Percentiles rank a stretch among this genome's conserved stretches.
phyloP scores from a whole-genome alignment of 2,113 vertebrate species.

The Coracopsis vasa region DNA sequence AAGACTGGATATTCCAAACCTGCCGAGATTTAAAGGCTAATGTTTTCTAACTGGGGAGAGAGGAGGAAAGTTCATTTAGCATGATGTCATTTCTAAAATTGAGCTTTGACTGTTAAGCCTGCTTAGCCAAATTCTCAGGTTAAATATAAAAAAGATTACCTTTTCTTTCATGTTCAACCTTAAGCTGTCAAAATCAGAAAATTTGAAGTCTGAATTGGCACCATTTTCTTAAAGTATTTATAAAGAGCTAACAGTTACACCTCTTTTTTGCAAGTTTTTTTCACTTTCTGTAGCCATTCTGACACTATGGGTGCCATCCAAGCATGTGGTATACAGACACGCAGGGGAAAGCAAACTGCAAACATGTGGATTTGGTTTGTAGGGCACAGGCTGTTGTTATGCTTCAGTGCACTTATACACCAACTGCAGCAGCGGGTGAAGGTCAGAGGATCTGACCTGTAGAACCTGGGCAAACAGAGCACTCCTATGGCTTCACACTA shows the following conservation, averaged over 20 bases:
- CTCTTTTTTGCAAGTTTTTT: not conserved
- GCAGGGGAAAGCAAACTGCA: rapidly evolving
- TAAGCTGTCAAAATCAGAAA: constrained; percentile 12
- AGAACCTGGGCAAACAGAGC: not conserved
- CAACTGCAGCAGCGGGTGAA: not conserved
- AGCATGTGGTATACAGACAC: not conserved
- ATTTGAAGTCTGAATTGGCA: not conserved
- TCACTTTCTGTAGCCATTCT: not conserved
- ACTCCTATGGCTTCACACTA: not conserved
- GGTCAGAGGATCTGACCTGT: not conserved
- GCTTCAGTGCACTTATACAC: not conserved
- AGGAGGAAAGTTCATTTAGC: not conserved
- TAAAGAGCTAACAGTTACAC: not conserved
- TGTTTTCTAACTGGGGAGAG: not conserved
- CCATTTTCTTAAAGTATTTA: not conserved
- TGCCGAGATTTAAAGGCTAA: not conserved
- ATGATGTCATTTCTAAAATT: not conserved
- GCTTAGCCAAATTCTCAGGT: not conserved
- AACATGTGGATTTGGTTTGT: not conserved
- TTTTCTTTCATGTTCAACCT: not conserved
- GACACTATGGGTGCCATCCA: not conserved
- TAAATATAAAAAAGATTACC: constrained; percentile 7
- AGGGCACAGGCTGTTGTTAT: not conserved
- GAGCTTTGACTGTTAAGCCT: constrained; percentile 1
- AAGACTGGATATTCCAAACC: not conserved